A percentile compares a stretch with the other conserved stretches of the same genome.
phyloP scores from a whole-genome alignment of 1,140 invertebrate genomes.

The Nymphalis io region DNA sequence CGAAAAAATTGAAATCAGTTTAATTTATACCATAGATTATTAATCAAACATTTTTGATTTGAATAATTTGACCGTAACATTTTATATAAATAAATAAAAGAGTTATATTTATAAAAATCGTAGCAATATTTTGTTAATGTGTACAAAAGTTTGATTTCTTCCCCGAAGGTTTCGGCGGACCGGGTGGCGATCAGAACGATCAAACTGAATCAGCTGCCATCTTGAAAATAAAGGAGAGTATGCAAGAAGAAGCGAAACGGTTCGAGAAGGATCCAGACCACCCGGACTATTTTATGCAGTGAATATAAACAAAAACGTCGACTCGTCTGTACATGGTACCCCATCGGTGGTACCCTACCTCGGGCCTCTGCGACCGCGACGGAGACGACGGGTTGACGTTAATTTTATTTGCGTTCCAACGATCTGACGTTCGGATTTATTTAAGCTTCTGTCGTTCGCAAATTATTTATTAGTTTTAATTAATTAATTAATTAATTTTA shows the following conservation, averaged over 20 bases:
- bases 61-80: too few species aligned
- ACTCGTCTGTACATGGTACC: slow-evolving; percentile 1
- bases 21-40: too few species aligned
- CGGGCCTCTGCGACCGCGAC: too few species aligned
- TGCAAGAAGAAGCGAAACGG: slow-evolving; percentile 99
- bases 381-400: slow-evolving; percentile 48
- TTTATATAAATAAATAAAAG: too few species aligned
- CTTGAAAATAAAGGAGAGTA: slow-evolving; percentile 99
- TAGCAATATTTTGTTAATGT: slow-evolving; percentile 37
- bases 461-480: slow-evolving; percentile 53
- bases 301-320: slow-evolving; percentile 35
- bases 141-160: slow-evolving; percentile 46
- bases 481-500: too few species aligned
- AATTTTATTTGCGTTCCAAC: slow-evolving; percentile 49
- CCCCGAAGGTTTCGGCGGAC: slow-evolving; percentile 76
- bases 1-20: too few species aligned
- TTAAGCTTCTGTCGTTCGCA: slow-evolving; percentile 41
- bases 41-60: too few species aligned
- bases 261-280: slow-evolving; percentile 99
- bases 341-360: too few species aligned
- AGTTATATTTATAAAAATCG: too few species aligned
- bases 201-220: slow-evolving; percentile 99
- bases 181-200: slow-evolving; percentile 86
- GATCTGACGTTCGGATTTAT: slow-evolving; percentile 54
- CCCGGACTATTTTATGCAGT: slow-evolving; percentile 98